These are phyloP conservation scores for Phyllopteryx taeniolatus DNA, from an alignment of 2,113 vertebrate species.

Conservation along the genomic window DNA sequence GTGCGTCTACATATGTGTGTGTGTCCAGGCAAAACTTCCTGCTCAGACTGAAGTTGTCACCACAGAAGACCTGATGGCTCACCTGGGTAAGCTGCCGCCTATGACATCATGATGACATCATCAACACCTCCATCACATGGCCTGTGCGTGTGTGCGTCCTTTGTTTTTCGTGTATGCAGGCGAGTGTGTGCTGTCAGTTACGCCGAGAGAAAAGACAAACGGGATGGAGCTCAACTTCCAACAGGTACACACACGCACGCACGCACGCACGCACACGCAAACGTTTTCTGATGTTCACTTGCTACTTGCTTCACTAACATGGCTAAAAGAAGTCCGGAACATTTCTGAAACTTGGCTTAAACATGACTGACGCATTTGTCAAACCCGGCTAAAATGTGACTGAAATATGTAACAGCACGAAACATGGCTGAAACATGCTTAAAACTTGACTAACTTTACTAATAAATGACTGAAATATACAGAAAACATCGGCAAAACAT, in stretches of 20 bases:
- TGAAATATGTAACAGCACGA: too few species aligned
- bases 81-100: slow-evolving; percentile 77
- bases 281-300: not conserved
- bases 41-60: slow-evolving; percentile 87
- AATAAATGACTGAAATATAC: too few species aligned
- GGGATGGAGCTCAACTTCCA: slow-evolving; percentile 95
- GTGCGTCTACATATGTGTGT: not conserved
- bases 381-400: too few species aligned
- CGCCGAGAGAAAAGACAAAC: slow-evolving; percentile 81
- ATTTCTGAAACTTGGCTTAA: too few species aligned
- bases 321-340: too few species aligned
- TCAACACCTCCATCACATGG: too few species aligned
- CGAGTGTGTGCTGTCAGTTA: slow-evolving; percentile 87
- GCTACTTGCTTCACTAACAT: not conserved
- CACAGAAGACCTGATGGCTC: slow-evolving; percentile 87
- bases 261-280: slow-evolving; percentile 23
- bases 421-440: too few species aligned
- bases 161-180: slow-evolving; percentile 62
- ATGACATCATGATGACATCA: not conserved
- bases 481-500: too few species aligned
- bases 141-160: not conserved
- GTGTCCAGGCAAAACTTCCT: slow-evolving; percentile 82
- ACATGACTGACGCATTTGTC: too few species aligned
- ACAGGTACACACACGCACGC: slow-evolving; percentile 73
- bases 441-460: too few species aligned